Conservation (phyloP, 2,888 invertebrate genomes). For the Cosmorhoe ocellata region DNA sequence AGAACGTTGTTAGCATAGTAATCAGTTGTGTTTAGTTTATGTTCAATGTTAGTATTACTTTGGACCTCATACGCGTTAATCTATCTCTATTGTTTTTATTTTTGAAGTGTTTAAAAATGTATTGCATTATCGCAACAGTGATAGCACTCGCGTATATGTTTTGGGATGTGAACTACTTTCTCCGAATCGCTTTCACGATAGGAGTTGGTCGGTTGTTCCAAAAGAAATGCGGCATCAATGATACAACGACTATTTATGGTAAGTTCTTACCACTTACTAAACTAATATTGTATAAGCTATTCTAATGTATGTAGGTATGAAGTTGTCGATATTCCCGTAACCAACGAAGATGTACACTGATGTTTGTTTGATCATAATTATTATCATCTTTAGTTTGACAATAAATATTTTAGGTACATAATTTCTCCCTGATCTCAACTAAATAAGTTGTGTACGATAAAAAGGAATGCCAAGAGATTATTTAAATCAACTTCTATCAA, state of each 20-base stretch:
- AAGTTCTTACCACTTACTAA: too few relatives aligned
- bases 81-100: conserved; percentile 3
- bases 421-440: too few relatives aligned
- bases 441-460: too few relatives aligned
- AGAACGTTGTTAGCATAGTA: background rate
- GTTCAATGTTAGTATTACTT: conserved; percentile 12
- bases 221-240: conserved; percentile 86
- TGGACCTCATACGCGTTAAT: conserved; percentile 11
- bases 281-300: too few relatives aligned
- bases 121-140: conserved; percentile 58
- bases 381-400: too few relatives aligned
- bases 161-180: conserved; percentile 91
- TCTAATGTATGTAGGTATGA: too few relatives aligned
- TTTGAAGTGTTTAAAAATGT: conserved; percentile 49
- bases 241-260: conserved; percentile 89
- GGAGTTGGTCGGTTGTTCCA: conserved; percentile 86
- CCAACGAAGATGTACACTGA: too few relatives aligned
- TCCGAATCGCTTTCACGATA: conserved; percentile 87
- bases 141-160: conserved; percentile 85
- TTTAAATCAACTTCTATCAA: too few relatives aligned
- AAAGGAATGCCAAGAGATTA: too few relatives aligned
- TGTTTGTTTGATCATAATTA: too few relatives aligned
- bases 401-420: too few relatives aligned
- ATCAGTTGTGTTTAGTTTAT: background rate
- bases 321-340: too few relatives aligned